Percentiles rank a stretch among this genome's conserved stretches.
Evolutionary conservation across 2,888 invertebrate species (phyloP).

Genomic region (Onchidella celtica): DNA sequence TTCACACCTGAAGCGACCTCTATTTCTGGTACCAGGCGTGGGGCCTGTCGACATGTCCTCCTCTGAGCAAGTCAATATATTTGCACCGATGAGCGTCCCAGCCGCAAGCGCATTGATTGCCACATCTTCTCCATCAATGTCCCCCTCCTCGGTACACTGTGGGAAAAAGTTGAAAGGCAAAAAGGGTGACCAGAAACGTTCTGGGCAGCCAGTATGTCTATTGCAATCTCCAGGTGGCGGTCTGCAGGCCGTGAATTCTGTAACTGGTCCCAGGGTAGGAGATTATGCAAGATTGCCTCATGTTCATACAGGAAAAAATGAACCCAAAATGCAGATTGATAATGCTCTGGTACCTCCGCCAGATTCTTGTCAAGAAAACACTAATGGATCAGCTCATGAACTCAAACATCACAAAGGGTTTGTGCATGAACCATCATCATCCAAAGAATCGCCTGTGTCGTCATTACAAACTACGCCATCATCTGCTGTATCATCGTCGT

Average conservation of each 20-base stretch:
- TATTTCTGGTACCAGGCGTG: slow-evolving; percentile 43
- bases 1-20: slow-evolving; percentile 24
- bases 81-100: background rate
- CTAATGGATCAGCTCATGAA: background rate
- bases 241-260: too few species aligned
- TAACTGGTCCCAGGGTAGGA: background rate
- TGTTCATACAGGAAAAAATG: background rate
- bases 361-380: background rate
- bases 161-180: slow-evolving; percentile 37
- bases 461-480: background rate
- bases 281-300: background rate
- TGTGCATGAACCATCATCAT: background rate
- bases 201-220: background rate
- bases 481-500: background rate
- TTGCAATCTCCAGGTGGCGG: background rate
- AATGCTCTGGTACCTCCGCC: too few species aligned
- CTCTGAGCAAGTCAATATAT: slow-evolving; percentile 25
- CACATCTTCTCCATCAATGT: background rate
- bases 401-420: background rate
- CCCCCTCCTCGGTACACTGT: background rate
- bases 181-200: background rate
- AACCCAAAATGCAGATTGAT: background rate
- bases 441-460: background rate
- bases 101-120: background rate
- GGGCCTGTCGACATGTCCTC: slow-evolving; percentile 42